A percentile compares a stretch with the other conserved stretches of the same genome.
phyloP scores from a whole-genome alignment of 2,113 vertebrate species.

The Brienomyrus longianalis region DNA sequence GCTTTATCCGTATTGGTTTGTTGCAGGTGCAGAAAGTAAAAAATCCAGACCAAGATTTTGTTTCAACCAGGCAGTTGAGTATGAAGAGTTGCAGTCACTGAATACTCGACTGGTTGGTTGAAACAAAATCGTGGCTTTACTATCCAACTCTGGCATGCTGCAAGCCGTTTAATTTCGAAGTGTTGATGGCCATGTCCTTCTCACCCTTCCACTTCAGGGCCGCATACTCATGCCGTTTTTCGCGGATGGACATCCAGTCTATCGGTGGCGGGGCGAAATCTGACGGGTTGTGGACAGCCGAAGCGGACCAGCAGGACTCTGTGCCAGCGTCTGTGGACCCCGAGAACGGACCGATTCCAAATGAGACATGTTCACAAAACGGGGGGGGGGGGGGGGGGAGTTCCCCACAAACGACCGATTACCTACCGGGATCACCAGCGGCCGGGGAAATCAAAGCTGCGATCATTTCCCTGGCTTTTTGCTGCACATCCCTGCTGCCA shows the following conservation, averaged over 20 bases:
- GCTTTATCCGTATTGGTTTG: neutral
- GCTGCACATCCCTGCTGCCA: constrained; percentile 64
- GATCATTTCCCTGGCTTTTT: constrained; percentile 78
- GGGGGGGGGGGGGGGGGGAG: neutral
- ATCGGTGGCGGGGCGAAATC: constrained; percentile 42
- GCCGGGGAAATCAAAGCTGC: constrained; percentile 55
- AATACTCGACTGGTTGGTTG: neutral
- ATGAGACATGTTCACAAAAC: neutral
- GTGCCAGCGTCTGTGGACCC: neutral
- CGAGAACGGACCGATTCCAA: neutral
- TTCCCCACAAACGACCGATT: neutral
- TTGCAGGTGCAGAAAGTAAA: neutral
- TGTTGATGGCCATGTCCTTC: constrained; percentile 5
- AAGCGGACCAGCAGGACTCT: constrained; percentile 45
- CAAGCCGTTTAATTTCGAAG: neutral
- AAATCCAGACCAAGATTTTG: neutral
- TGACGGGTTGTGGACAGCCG: constrained; percentile 27
- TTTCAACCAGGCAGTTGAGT: neutral
- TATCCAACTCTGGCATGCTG: neutral
- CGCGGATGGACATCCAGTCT: constrained; percentile 73
- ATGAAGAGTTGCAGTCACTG: neutral
- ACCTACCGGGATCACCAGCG: constrained; percentile 18
- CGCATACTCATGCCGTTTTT: constrained; percentile 74
- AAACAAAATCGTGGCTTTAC: neutral
- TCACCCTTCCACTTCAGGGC: constrained; percentile 87